These are phyloP conservation scores for Chydorus sphaericus DNA, from an alignment of 2,888 invertebrate species.

Conservation along the genomic window DNA sequence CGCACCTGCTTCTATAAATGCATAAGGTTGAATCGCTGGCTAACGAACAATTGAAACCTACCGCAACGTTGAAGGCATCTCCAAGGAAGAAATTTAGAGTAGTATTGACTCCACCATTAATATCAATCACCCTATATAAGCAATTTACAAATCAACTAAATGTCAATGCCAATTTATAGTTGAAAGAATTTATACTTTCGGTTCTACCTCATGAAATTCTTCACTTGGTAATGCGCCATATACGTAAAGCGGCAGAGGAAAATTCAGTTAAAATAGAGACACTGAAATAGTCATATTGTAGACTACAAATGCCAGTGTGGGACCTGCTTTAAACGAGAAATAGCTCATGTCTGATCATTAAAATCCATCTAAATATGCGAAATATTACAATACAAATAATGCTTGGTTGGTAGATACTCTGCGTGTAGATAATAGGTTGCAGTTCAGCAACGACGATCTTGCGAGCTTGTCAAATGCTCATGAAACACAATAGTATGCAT, in stretches of 20 bases:
- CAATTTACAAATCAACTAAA: too few species aligned
- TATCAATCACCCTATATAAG: not conserved
- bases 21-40: not conserved
- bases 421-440: not conserved
- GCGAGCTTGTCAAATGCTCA: not conserved
- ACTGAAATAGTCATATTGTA: too few species aligned
- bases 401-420: not conserved
- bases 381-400: not conserved
- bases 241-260: not conserved
- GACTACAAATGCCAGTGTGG: too few species aligned
- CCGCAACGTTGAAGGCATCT: not conserved
- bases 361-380: too few species aligned
- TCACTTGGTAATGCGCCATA: not conserved
- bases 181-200: too few species aligned
- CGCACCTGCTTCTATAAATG: not conserved
- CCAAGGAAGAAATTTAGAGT: not conserved
- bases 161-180: not conserved
- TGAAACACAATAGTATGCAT: not conserved
- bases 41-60: not conserved
- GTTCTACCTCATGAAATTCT: not conserved
- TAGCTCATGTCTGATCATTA: too few species aligned
- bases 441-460: not conserved
- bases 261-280: not conserved
- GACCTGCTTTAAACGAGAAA: too few species aligned
- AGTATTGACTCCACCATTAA: not conserved